Evolutionary conservation across 2,797 vertebrate genomes (phyloP).

Genomic region (Otus scops): DNA sequence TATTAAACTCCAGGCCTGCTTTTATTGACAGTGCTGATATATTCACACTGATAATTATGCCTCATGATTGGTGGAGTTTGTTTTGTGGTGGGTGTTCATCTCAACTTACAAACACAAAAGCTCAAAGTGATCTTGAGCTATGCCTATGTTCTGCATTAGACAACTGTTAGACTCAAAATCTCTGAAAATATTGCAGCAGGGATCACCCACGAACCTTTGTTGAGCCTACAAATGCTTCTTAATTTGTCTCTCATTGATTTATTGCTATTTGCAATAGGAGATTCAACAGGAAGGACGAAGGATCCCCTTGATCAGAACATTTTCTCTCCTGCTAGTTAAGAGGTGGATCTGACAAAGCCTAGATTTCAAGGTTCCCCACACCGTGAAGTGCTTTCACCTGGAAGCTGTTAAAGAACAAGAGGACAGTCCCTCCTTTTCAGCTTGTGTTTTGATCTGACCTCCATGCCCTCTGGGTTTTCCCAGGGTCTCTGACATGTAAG

Average conservation of each 20-base stretch:
- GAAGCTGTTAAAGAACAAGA: background rate
- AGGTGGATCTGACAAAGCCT: background rate
- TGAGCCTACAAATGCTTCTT: background rate
- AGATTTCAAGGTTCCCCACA: background rate
- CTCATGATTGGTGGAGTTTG: no score
- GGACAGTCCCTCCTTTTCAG: background rate
- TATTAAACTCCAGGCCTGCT: background rate
- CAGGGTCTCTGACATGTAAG: background rate
- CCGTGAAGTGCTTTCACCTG: background rate
- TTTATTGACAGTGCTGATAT: background rate
- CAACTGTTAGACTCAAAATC: background rate
- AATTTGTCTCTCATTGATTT: background rate
- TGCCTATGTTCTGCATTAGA: background rate
- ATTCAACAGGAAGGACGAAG: background rate
- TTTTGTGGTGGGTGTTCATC: background rate
- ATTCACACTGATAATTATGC: background rate
- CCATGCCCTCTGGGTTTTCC: background rate
- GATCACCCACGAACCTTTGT: background rate
- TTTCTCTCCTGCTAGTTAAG: background rate
- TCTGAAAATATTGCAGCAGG: background rate
- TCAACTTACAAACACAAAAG: background rate
- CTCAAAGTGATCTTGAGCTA: background rate
- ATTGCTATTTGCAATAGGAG: background rate
- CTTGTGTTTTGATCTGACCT: background rate
- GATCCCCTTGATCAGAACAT: background rate